Percentiles rank a stretch among this genome's conserved stretches.
These are phyloP conservation scores for Encarsia formosa DNA, from an alignment of 2,888 invertebrate genomes.

Conservation along the genomic window DNA sequence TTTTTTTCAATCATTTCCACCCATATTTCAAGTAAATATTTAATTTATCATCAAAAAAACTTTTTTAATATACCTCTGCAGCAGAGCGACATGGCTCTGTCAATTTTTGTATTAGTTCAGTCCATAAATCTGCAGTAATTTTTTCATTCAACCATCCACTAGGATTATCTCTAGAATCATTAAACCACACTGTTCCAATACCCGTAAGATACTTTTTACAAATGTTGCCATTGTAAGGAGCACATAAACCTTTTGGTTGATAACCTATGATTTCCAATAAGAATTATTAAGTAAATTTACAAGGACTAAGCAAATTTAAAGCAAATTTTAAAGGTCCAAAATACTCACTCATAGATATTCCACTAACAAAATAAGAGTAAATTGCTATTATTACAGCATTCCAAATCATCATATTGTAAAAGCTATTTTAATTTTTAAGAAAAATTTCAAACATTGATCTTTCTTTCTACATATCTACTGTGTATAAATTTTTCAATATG, in stretches of 20 bases:
- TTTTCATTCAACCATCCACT: conserved; percentile 79
- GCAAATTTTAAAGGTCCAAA: neutral
- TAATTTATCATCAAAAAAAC: neutral
- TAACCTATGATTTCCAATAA: no score
- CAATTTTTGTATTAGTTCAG: conserved; percentile 75
- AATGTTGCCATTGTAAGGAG: conserved; percentile 79
- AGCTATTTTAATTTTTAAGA: no score
- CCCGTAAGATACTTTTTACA: conserved; percentile 68
- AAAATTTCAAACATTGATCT: no score
- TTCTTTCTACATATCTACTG: no score
- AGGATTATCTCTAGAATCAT: conserved; percentile 61
- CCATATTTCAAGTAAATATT: neutral
- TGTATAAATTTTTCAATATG: no score
- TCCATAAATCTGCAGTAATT: conserved; percentile 78
- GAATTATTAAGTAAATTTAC: no score
- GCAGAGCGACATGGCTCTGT: conserved; percentile 80
- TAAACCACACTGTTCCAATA: conserved; percentile 70
- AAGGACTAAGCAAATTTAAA: no score
- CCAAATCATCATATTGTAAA: conserved; percentile 27
- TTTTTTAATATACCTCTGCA: conserved; percentile 63
- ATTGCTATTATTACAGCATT: conserved; percentile 21
- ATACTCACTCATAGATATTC: conserved; percentile 20
- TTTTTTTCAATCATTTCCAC: neutral
- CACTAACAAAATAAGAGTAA: conserved; percentile 13
- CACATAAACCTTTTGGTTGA: conserved; percentile 66